Evolutionary conservation across 2,888 invertebrate genomes (phyloP), one percentile per base, ranked within the genome.

Genomic region (Idaea dimidiata): DNA sequence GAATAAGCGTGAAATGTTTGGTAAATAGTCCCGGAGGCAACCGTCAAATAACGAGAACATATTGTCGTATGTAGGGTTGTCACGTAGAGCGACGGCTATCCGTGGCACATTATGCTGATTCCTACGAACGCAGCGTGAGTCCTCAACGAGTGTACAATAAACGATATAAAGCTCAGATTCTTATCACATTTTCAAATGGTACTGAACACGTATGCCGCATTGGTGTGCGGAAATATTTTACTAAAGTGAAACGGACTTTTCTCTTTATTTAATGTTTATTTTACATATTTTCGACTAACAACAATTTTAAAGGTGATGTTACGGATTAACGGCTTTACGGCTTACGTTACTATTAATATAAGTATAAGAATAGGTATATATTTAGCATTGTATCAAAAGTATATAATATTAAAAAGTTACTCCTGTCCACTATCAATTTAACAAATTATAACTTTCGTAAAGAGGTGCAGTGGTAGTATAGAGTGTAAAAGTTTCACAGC

Each of bases 31-130:
- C 54, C 60, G 65, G 62, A 68, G 66, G 66, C 69, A 57, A 69
- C 67, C 68, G 67, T 66, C 61, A 62, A 62, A 70, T 76, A 80
- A 80, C 78, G 78, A 80, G 80, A 70, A 69, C 77, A 79, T 78
- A 82, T 83, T 81, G 82, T 82, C 80, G 82, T 70, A 63, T 72
- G 66, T 79, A 17, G 18, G 56, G 56, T 56, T 73, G 78, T 82
- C 88, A 87, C 87, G 86, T 86, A 80, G 71, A 77, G 76, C 80
- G 77, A 77, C 79, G 77, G 75, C 82, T 82, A 82, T 81, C 78
- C 76, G 76, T 72, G 69, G 73, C 75, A 73, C 80, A 84, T 87
- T 88, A 86, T 85, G 84, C 83, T 85, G 86, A 88, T 86, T 83
- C 78, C 72, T 59, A 62, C 58, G 62, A 64, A 62, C 62, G 64